Percentiles rank a stretch among this genome's conserved stretches.
phyloP scores from a whole-genome alignment of 2,797 vertebrate species.

The Clarias platycephalus region DNA sequence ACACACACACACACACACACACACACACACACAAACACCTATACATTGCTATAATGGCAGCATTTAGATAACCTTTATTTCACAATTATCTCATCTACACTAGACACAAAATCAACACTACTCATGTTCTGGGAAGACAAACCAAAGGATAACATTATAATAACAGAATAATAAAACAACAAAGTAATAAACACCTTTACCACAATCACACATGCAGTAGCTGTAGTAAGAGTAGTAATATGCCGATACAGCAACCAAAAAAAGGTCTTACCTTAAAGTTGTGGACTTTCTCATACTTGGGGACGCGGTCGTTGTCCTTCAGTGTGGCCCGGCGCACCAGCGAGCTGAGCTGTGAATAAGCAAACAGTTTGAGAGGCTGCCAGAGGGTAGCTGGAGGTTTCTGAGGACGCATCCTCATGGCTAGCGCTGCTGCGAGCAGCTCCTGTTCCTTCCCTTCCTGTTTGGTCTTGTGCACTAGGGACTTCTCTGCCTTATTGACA shows the following conservation, averaged over 20 bases:
- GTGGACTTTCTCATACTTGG: constrained; percentile 95
- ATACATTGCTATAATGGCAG: background rate
- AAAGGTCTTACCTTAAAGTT: constrained; percentile 94
- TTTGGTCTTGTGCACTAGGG: constrained; percentile 83
- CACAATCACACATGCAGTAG: background rate
- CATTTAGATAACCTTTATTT: background rate
- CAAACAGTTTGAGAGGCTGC: constrained; percentile 99
- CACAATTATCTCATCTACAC: background rate
- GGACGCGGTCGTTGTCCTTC: constrained; percentile 89
- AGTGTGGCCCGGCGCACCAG: constrained; percentile 96
- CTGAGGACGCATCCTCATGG: constrained; percentile 92
- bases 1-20: background rate
- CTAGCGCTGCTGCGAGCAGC: constrained; percentile 88
- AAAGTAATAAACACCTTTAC: background rate
- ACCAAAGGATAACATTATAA: background rate
- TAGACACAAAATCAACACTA: background rate
- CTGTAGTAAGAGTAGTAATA: background rate
- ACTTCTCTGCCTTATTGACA: constrained; percentile 77
- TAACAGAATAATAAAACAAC: background rate
- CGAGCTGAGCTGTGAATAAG: constrained; percentile 98
- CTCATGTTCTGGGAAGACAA: background rate
- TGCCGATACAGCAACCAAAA: background rate
- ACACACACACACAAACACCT: background rate
- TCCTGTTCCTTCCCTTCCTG: constrained; percentile 88
- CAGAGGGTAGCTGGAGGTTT: constrained; percentile 93